phyloP scores from a whole-genome alignment of 2,888 invertebrate species.

The Himalopsyche tibetana region DNA sequence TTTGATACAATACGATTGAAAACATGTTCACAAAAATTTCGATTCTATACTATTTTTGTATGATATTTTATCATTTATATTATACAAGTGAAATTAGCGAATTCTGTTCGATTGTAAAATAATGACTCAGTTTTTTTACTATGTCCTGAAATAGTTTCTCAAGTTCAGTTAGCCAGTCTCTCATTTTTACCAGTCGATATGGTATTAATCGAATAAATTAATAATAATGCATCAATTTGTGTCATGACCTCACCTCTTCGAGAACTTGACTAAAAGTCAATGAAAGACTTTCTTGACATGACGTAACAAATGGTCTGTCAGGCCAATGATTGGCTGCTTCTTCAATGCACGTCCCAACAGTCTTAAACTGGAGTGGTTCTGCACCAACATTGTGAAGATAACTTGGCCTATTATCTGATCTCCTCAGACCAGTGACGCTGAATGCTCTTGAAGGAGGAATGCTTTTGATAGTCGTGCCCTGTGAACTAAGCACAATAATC shows the following conservation, averaged over 20 bases:
- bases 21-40: too few species aligned
- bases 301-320: conserved; percentile 78
- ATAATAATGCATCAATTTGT: too few species aligned
- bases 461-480: background rate
- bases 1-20: too few species aligned
- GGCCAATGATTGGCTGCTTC: conserved; percentile 77
- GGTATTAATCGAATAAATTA: too few species aligned
- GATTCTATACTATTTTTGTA: too few species aligned
- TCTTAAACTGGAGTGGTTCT: conserved; percentile 76
- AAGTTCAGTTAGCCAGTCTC: too few species aligned
- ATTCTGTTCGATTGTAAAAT: too few species aligned
- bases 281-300: conserved; percentile 76
- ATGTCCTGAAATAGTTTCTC: too few species aligned
- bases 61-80: too few species aligned
- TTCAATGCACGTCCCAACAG: conserved; percentile 79
- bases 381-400: conserved; percentile 77
- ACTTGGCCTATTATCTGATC: conserved; percentile 70
- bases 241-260: conserved; percentile 70
- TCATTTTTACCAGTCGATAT: too few species aligned
- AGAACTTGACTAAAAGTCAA: conserved; percentile 78
- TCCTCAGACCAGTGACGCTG: background rate
- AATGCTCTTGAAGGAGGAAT: background rate
- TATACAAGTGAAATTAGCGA: too few species aligned
- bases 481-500: background rate
- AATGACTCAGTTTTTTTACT: too few species aligned